Conservation (phyloP, 2,888 invertebrate species). For the Myopa tessellatipennis region DNA sequence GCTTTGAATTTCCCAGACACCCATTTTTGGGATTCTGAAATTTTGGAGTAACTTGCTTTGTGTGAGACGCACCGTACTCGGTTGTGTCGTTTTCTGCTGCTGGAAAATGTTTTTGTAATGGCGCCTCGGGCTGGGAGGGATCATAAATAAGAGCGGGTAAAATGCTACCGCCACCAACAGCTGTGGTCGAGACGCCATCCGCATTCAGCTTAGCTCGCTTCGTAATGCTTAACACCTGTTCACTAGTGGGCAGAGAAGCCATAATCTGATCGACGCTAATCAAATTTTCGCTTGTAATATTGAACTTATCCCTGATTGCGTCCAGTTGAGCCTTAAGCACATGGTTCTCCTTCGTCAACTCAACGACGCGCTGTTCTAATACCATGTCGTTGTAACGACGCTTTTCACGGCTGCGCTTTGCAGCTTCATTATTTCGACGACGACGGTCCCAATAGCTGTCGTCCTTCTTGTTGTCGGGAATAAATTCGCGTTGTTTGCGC, state of each 20-base stretch:
- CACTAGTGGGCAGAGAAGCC: conserved; percentile 85
- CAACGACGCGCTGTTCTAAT: conserved; percentile 91
- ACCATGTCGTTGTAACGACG: conserved; percentile 97
- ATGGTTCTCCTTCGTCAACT: conserved; percentile 95
- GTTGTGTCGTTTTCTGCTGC: neutral
- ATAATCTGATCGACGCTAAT: conserved; percentile 90
- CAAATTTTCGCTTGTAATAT: conserved; percentile 86
- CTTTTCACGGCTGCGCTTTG: conserved; percentile 96
- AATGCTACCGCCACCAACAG: neutral
- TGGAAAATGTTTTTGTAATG: conserved; percentile 13
- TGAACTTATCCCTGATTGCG: conserved; percentile 92
- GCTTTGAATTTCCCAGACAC: neutral
- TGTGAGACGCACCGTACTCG: neutral
- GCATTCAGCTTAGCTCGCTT: conserved; percentile 72
- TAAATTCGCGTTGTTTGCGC: conserved; percentile 95
- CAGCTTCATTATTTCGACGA: conserved; percentile 96
- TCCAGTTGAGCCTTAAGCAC: conserved; percentile 92
- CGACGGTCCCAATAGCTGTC: conserved; percentile 98
- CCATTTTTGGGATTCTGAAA: neutral
- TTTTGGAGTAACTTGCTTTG: conserved; percentile 2
- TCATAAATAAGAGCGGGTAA: neutral
- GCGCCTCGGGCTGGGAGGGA: neutral
- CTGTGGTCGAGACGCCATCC: conserved; percentile 21
- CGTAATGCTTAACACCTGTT: conserved; percentile 85
- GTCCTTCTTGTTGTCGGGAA: conserved; percentile 96